Evolutionary conservation across 2,888 invertebrate genomes (phyloP), one percentile per base, ranked within the genome.

Genomic region (Drosophila histrio): DNA sequence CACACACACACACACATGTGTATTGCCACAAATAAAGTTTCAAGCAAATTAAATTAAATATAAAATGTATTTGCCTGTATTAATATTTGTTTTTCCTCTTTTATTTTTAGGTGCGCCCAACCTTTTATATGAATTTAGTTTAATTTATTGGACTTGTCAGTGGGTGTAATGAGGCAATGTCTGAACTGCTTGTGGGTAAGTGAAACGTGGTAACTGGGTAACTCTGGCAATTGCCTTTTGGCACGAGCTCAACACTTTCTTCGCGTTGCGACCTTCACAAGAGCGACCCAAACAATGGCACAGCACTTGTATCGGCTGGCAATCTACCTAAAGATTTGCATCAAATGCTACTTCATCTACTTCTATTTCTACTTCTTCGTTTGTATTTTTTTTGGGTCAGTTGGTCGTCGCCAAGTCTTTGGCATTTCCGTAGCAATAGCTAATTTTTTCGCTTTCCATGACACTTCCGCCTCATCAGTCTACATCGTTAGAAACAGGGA

Each of bases 161-260:
- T n/a, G n/a, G n/a, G n/a, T n/a, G n/a, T n/a, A 46, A 8, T 15
- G 30, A 26, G 32, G 36, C 28, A 13, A 36, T 15, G 26, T n/a
- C 34, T 43, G 19, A 54, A 24, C 17, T 11, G 24, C 6, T 52
- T 32, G 24, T 15, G 52, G 72, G 74, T 77, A 63, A 87, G 87
- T 78, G 62, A 84, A 50, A 66, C 87, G 72, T 81, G 81, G 81
- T 72, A 84, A 84, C 72, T 75, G 68, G 78, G 65, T 65, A 21
- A 56, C 62, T 68, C 54, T 47, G 38, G 26, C 53, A 41, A 53
- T 28, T 28, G 30, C 21, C 53, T 61, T 52, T 77, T 82, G 81
- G 87, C 81, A 66, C 53, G 21, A 24, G 66, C 61, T 63, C 69
- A 79, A 77, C 70, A 71, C 87, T 71, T 70, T 72, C 64, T 60